Evolutionary conservation across 2,888 invertebrate genomes (phyloP), one percentile per base, ranked within the genome.

Genomic region (Cryptosula pallasiana): DNA sequence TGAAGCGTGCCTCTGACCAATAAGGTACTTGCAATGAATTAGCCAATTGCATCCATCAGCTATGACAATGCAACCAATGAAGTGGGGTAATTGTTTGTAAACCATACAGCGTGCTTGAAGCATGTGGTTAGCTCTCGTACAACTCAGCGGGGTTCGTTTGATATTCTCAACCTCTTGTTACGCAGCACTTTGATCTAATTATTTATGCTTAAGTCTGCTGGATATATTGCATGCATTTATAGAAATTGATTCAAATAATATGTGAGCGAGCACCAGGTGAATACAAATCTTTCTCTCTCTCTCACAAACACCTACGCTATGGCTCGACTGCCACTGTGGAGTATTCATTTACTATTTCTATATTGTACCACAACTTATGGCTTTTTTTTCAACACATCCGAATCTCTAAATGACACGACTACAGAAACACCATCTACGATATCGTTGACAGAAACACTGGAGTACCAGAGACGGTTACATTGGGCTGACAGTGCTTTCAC

Each of bases 401-500:
- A 63, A 63, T 63, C 63, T 63, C 63, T 63, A 32, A 63, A 63
- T 63, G 29, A 63, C 27, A 63, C 63, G 25, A 9, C 57, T 9
- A 5, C 63, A 32, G 63, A 13, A 63, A 32, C 32, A 25, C 32
- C 63, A 25, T 9, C 63, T 29, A 27, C 63, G 27, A 3, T 27
- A 27, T 20, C 32, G 20, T 5, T 32, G 9, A 25, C 63, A 13
- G 9, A 27, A 3, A 45, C 20, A 45, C 45, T 45, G 45, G 63
- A 63, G n/a, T 63, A 57, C 23, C 75, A 75, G 34, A 73, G 76
- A 54, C 78, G 79, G 71, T 76, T 76, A 13, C 77, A 77, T 34
- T 83, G 82, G 83, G 81, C 81, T 0, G 78, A 80, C 45, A 78
- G 79, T 1, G 82, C 82, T 1, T 81, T 74, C 72, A 75, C 75